Conservation (phyloP, 2,797 vertebrate genomes). For the Manis crassicaudata region DNA sequence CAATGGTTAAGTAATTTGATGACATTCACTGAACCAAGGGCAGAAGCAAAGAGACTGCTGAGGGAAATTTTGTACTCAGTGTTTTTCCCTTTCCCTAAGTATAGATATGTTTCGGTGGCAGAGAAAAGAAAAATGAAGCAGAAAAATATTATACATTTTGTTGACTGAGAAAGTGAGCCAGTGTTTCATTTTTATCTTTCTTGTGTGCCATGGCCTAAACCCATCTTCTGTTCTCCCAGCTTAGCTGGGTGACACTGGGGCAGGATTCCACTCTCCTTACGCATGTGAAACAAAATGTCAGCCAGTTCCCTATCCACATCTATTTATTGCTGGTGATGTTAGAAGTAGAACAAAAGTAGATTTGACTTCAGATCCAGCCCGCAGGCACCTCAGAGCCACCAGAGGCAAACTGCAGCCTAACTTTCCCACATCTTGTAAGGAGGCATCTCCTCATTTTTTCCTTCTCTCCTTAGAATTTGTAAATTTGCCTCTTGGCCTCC, state of each 20-base stretch:
- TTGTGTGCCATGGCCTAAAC: background rate
- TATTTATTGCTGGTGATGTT: constrained; percentile 76
- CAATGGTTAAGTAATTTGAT: background rate
- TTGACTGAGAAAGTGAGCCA: constrained; percentile 41
- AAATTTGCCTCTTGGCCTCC: background rate
- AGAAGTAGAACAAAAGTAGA: constrained; percentile 60
- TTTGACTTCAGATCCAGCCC: constrained; percentile 62
- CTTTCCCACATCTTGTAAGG: background rate
- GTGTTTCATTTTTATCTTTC: constrained; percentile 14
- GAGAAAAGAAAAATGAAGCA: constrained; percentile 25
- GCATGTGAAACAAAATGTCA: constrained; percentile 72
- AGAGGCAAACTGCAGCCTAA: background rate
- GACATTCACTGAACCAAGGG: background rate
- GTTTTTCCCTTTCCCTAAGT: background rate
- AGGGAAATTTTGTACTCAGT: background rate
- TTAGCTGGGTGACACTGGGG: background rate
- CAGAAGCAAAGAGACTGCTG: background rate
- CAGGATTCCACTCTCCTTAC: constrained; percentile 60
- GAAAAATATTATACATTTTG: background rate
- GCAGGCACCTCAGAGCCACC: background rate
- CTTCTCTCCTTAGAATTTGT: background rate
- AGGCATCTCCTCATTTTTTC: background rate
- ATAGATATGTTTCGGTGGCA: background rate
- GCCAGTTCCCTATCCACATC: constrained; percentile 8
- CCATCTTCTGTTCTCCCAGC: background rate